Evolutionary conservation across 2,113 vertebrate species (phyloP), one percentile per base, ranked within the genome.

Genomic region (Cepphus grylle): DNA sequence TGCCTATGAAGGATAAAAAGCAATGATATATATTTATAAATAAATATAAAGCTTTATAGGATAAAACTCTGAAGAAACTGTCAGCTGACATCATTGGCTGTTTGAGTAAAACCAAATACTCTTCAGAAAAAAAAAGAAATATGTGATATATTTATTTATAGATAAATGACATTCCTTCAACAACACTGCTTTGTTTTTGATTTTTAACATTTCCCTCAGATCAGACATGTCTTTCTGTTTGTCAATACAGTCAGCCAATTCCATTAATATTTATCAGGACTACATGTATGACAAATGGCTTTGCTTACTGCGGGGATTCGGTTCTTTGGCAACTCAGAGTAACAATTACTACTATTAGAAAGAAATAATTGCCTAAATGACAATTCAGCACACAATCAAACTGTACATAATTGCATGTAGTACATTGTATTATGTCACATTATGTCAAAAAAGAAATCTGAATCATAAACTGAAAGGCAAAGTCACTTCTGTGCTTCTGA

Each of bases 301-400:
- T 43, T 79, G 70, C 91, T 89, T 59, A 20, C 90, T 71, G 88
- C 11, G 0, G 77, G 79, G 56, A 40, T 76, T 62, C 78, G 36
- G 66, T 94, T 88, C 94, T 74, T 74, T 86, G 82, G 92, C 86
- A 86, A 53, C 67, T 78, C 55, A 34, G 77, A 67, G 86, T 88
- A 93, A 88, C 95, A 95, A 93, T 95, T 94, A 49, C 90, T 89
- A 49, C 52, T 56, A 49, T 84, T 92, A 84, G 34, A 79, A 79
- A 69, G 84, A 76, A 95, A 72, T 85, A 94, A 96, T 92, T 93
- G 94, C 81, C 42, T 58, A 79, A 93, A 62, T 80, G 93, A 93
- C 94, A 86, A 86, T 42, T 42, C 76, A 50, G 76, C 92, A 66
- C 82, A 70, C 63, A 83, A 36, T 88, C 63, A 38, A 38, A 77